A percentile compares a stretch with the other conserved stretches of the same genome.
phyloP scores from a whole-genome alignment of 1,140 invertebrate species.

The Subanguina moxae region DNA sequence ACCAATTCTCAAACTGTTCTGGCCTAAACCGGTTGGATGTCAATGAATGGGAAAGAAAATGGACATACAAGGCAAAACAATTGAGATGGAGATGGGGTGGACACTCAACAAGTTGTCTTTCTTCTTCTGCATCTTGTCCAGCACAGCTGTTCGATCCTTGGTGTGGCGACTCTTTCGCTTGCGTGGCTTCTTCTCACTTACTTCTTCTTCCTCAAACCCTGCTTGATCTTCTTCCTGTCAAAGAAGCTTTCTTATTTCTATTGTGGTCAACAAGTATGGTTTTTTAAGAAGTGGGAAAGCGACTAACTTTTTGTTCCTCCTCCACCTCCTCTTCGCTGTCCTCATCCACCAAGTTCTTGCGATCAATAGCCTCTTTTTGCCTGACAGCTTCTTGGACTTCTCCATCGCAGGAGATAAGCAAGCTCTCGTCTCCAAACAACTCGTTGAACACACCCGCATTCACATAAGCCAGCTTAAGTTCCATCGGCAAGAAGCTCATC shows the following conservation, averaged over 20 bases:
- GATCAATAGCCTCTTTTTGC: neutral
- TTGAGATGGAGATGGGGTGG: neutral
- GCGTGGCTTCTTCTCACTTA: neutral
- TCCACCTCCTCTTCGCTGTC: neutral
- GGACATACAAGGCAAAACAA: neutral
- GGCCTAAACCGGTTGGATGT: neutral
- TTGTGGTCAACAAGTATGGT: too few species aligned
- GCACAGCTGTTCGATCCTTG: neutral
- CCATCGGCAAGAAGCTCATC: neutral
- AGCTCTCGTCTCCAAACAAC: slow-evolving; percentile 1
- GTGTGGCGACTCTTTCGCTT: neutral
- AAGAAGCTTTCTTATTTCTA: too few species aligned
- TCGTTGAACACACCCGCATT: slow-evolving; percentile 8
- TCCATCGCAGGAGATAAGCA: neutral
- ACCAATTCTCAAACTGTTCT: neutral
- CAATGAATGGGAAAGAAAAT: neutral
- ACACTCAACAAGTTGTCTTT: neutral
- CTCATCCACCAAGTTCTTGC: neutral
- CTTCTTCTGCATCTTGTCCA: slow-evolving; percentile 1
- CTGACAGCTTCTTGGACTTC: neutral
- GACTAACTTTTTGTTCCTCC: neutral
- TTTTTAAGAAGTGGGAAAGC: too few species aligned
- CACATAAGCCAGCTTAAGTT: slow-evolving; percentile 1
- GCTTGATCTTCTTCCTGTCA: neutral
- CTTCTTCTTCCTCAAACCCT: neutral